Base-by-base conservation (phyloP, 35 echinoderm and acorn worm genomes). In the Eucidaris tribuloides region DNA sequence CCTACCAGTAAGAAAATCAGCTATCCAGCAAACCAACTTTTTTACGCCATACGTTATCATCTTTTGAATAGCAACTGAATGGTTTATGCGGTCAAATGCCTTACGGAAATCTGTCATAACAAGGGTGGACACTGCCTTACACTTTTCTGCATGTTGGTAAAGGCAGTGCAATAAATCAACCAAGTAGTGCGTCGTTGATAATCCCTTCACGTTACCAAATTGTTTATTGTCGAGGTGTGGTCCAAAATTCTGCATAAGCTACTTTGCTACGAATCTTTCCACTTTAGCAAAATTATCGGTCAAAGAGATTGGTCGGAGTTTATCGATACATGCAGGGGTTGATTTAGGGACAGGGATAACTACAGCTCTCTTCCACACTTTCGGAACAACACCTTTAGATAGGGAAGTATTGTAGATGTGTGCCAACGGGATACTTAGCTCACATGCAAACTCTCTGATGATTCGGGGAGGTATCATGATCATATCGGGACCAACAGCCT, bases 301-400 rank as follows among this genome's bases (percentile, higher is more conserved):
- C 40, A 91, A 61, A 6, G 88, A 91, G 34, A 90, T 58, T 23
- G 80, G 88, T 55, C 87, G 63, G 25, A 89, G 49, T 81, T 89
- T 89, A 33, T 89, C 80, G 36, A 45, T 68, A 17, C 33, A 76
- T 17, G 87, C 63, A 22, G 80, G 87, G 50, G 83, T 72, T 1
- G 62, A 33, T 60, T 89, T 89, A 28, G 87, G 87, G 34, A 89
- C 64, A 22, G 87, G 87, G 29, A 89, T 65, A 24, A 89, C 79
- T 5, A 89, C 79, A 72, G 87, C 87, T 45, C 48, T 83, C 60
- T 89, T 89, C 79, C 80, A 89, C 64, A 81, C 1, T 11, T 50
- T 77, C 14, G 71, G 84, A 42, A 86, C 84, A 15, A 36, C 49
- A 55, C 84, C 84, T 37, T 86, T 71, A 49, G 24, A 30, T 35